phyloP scores from a whole-genome alignment of 2,797 vertebrate genomes.

The Crocidura indochinensis region DNA sequence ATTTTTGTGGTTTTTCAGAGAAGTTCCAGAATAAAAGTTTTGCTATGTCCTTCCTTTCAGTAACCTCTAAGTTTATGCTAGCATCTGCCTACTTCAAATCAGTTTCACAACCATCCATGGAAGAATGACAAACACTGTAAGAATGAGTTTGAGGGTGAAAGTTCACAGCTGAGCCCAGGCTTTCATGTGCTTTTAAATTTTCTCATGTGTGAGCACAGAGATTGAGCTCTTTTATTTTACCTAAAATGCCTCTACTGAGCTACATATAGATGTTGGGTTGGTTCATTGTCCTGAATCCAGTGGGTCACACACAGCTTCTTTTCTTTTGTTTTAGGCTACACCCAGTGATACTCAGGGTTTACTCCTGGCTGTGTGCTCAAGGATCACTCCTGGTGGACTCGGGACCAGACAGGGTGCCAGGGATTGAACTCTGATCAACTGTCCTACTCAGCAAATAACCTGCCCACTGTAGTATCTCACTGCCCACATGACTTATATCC shows the following conservation, averaged over 20 bases:
- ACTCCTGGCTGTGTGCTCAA: too few relatives aligned
- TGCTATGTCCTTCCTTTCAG: neutral
- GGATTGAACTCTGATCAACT: too few relatives aligned
- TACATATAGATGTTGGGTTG: too few relatives aligned
- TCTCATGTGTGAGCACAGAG: neutral
- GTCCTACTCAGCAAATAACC: too few relatives aligned
- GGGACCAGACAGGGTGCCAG: too few relatives aligned
- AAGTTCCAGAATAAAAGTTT: neutral
- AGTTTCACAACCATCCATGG: conserved; percentile 46
- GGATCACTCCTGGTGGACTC: too few relatives aligned
- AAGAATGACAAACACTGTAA: conserved; percentile 4
- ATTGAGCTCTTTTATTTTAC: neutral
- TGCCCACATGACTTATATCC: neutral
- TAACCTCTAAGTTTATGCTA: conserved; percentile 24
- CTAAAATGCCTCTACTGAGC: neutral
- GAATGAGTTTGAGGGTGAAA: conserved; percentile 37
- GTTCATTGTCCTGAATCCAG: neutral
- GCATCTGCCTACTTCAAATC: neutral
- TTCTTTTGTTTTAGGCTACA: too few relatives aligned
- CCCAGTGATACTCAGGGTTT: too few relatives aligned
- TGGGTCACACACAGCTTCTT: neutral
- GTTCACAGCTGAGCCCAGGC: neutral
- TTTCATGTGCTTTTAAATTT: conserved; percentile 53
- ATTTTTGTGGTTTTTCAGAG: neutral
- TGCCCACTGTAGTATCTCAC: too few relatives aligned